phyloP scores from a whole-genome alignment of 2,797 vertebrate species.

The Delichon dasypus region DNA sequence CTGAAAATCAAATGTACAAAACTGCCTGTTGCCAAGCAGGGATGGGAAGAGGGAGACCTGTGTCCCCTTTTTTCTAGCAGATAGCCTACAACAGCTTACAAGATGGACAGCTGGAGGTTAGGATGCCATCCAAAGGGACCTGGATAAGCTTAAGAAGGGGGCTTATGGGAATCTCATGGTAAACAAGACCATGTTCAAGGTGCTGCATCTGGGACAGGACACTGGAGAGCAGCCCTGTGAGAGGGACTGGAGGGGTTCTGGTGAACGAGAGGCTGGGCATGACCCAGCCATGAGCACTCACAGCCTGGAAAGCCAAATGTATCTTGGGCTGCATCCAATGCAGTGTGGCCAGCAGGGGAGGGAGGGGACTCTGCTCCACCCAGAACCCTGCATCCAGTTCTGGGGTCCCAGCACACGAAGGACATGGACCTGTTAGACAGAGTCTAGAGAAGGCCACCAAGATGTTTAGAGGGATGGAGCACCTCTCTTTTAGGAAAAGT shows the following conservation, averaged over 20 bases:
- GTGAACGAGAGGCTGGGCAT: neutral
- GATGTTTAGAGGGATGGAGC: neutral
- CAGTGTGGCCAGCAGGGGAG: accelerated
- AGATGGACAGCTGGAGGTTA: neutral
- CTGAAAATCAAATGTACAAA: neutral
- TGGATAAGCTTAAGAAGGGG: neutral
- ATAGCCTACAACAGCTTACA: neutral
- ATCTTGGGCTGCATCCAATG: neutral
- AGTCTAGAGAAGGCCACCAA: neutral
- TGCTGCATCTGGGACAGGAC: neutral
- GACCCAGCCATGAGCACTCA: neutral
- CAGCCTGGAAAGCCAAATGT: accelerated
- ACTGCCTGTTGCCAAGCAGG: neutral
- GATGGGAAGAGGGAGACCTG: neutral
- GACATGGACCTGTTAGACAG: neutral
- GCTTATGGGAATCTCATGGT: neutral
- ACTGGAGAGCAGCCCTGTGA: accelerated
- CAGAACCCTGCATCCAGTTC: neutral
- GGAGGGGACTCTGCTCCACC: neutral
- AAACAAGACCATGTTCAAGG: neutral
- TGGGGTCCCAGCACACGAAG: neutral
- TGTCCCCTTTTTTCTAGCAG: accelerated
- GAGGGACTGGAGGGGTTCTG: neutral
- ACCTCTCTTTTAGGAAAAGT: neutral
- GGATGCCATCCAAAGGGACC: neutral